Evolutionary conservation across 64 coral and sea anemone species (phyloP), one percentile per base, ranked within the genome.

Genomic region (Astreopora myriophthalma): DNA sequence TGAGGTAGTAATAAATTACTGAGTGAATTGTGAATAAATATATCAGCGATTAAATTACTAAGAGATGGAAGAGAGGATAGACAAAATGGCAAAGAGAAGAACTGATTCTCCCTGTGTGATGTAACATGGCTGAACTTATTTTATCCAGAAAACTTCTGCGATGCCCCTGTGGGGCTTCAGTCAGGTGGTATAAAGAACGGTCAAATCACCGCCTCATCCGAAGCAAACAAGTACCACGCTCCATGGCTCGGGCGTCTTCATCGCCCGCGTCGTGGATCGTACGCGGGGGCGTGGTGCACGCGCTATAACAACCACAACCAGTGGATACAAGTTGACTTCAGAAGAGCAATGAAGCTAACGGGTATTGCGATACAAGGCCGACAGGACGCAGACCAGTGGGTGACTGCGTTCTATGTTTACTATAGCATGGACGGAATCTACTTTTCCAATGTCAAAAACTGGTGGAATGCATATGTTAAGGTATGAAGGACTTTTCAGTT

Each of bases 351-450:
- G 79, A 95, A 84, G 28, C 48, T 95, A 31, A 77, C 88, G 13
- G 93, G 76, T 17, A 85, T 95, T 8, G 60, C 79, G 19, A 95
- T 88, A n/a, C 93, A 95, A 71, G 93, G 93, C 8, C 93, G 93
- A 70, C 60, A 89, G 2, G 81, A 80, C 8, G 26, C 42, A 4
- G 68, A 40, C 33, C 80, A 95, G 66, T 95, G 93, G 93, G 80
- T 95, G 46, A 95, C 79, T 6, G 58, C 78, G 7, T 95, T 91
- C 57, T 86, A 76, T 58, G 28, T 95, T 20, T 70, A 85, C 35
- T 91, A 90, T 34, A 85, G 93, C n/a, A 70, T 48, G 12, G 79
- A 95, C 13, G 93, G 88, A 13, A 31, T 75, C 3, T 77, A 91
- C 35, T 91, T 90, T 23, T 73, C 79, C 16, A 48, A 37, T 24